A percentile compares a stretch with the other conserved stretches of the same genome.
Conservation (phyloP, 2,888 invertebrate species). For the Drosophila subsilvestris region DNA sequence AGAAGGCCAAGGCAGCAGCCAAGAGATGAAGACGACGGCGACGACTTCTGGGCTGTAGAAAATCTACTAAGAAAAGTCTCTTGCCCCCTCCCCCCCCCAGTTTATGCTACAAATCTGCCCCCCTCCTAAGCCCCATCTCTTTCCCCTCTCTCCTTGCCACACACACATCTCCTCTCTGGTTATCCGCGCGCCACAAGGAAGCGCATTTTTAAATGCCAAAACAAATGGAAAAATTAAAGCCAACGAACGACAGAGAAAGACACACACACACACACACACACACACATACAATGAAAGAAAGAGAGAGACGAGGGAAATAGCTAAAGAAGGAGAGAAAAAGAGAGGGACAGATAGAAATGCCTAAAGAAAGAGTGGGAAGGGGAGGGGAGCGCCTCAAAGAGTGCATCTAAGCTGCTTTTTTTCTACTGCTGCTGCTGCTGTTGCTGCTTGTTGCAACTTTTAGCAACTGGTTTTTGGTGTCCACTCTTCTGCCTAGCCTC, state of each 20-base stretch:
- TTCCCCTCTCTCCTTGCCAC: conserved; percentile 1
- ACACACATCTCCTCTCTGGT: conserved; percentile 6
- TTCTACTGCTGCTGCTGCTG: conserved; percentile 38
- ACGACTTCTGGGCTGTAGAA: background rate
- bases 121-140: conserved; percentile 24
- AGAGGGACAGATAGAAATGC: no score
- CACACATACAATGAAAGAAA: conserved; percentile 19
- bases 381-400: conserved; percentile 57
- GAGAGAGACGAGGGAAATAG: conserved; percentile 34
- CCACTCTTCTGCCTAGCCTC: conserved; percentile 38
- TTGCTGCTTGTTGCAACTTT: conserved; percentile 74
- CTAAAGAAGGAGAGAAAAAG: conserved; percentile 66
- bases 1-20: conserved; percentile 61
- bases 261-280: conserved; percentile 5
- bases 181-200: conserved; percentile 63
- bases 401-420: conserved; percentile 80
- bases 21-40: conserved; percentile 37
- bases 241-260: conserved; percentile 75
- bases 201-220: conserved; percentile 80
- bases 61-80: background rate
- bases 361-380: conserved; percentile 12
- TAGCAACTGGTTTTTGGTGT: conserved; percentile 72
- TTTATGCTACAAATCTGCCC: conserved; percentile 2
- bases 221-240: conserved; percentile 80
- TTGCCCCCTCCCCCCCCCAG: conserved; percentile 8